Conservation (phyloP, 2,113 vertebrate species). For the Chaetodon auriga region DNA sequence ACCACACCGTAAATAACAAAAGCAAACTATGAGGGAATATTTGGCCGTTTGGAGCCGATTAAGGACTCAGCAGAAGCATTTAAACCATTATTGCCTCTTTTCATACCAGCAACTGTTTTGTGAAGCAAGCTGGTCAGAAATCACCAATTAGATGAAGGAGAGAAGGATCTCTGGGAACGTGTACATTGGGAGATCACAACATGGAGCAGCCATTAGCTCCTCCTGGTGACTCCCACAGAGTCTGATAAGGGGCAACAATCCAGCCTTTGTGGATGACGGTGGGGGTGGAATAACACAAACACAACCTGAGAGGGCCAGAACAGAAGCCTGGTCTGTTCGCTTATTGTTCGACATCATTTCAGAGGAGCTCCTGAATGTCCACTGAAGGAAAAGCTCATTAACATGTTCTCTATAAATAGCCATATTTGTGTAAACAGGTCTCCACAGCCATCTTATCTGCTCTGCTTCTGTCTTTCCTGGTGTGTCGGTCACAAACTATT, state of each 20-base stretch:
- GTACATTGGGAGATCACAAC: neutral
- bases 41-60: neutral
- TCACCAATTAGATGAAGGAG: neutral
- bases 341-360: neutral
- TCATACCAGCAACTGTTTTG: neutral
- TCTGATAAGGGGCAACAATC: constrained; percentile 39
- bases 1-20: neutral
- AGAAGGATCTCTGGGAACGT: neutral
- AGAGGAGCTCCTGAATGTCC: neutral
- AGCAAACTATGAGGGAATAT: neutral
- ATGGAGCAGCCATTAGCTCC: neutral
- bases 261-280: constrained; percentile 45
- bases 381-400: constrained; percentile 23
- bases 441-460: constrained; percentile 6
- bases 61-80: neutral
- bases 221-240: neutral
- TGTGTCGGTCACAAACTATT: neutral
- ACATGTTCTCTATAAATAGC: constrained; percentile 37
- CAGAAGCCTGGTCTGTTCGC: constrained; percentile 14
- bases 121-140: neutral
- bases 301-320: constrained; percentile 33
- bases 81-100: neutral
- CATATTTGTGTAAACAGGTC: neutral
- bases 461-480: neutral
- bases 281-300: constrained; percentile 11